phyloP scores from a whole-genome alignment of 2,888 invertebrate species.

The Schizaphis graminum region DNA sequence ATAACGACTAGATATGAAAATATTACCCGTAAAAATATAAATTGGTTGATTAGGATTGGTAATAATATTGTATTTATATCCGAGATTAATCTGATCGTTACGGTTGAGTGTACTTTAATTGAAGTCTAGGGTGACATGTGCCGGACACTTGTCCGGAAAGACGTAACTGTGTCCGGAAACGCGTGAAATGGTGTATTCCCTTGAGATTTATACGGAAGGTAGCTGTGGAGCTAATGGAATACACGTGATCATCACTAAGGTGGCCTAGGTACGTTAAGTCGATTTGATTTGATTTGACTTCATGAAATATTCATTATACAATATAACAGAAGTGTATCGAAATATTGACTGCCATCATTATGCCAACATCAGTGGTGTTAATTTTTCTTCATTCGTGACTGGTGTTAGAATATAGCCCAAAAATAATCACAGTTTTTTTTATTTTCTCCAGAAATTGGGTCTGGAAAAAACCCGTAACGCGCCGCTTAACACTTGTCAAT shows the following conservation, averaged over 20 bases:
- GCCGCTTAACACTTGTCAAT: slow-evolving; percentile 35
- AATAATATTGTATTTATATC: slow-evolving; percentile 12
- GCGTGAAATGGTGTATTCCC: slow-evolving; percentile 4
- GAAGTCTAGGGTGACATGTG: slow-evolving; percentile 18
- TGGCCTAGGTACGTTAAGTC: background rate
- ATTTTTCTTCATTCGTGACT: background rate
- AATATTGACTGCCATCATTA: slow-evolving; percentile 12
- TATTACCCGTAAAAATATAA: background rate
- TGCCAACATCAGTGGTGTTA: background rate
- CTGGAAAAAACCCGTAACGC: slow-evolving; percentile 15
- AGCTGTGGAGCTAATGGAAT: background rate
- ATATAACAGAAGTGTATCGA: background rate
- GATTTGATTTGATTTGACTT: slow-evolving; percentile 50
- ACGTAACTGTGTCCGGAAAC: slow-evolving; percentile 10
- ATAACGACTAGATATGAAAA: background rate
- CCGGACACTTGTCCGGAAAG: slow-evolving; percentile 19
- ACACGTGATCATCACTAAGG: background rate
- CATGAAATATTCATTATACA: slow-evolving; percentile 56
- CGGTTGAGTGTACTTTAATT: slow-evolving; percentile 54
- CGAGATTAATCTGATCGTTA: slow-evolving; percentile 39
- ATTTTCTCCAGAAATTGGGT: background rate
- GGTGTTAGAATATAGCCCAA: background rate
- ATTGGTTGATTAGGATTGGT: background rate
- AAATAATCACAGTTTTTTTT: slow-evolving; percentile 4
- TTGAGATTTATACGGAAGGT: background rate